A percentile compares a stretch with the other conserved stretches of the same genome.
phyloP scores from a whole-genome alignment of 1,140 invertebrate genomes.

The Heliothis subflexa region DNA sequence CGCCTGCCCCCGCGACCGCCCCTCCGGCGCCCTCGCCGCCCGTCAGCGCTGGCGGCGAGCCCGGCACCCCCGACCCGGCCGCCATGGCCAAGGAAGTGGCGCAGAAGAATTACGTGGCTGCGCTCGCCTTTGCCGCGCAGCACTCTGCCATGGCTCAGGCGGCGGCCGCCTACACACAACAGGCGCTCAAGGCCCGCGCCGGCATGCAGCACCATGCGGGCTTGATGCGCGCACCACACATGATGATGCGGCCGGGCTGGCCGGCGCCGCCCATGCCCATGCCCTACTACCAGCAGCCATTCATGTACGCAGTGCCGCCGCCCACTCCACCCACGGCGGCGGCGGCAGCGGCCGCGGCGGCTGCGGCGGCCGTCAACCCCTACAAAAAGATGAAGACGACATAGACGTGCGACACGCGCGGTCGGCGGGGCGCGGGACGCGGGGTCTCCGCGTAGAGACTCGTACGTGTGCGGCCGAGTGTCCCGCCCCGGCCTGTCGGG shows the following conservation, averaged over 20 bases:
- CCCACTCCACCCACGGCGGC: constrained; percentile 85
- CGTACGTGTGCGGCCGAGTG: constrained; percentile 78
- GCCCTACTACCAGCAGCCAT: constrained; percentile 85
- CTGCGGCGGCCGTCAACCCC: constrained; percentile 89
- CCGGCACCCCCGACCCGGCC: constrained; percentile 79
- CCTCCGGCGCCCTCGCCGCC: constrained; percentile 72
- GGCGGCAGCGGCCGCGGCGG: constrained; percentile 80
- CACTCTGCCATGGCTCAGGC: constrained; percentile 83
- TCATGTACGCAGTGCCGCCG: constrained; percentile 88
- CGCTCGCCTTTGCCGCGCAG: constrained; percentile 76
- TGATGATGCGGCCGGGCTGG: constrained; percentile 78
- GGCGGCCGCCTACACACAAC: constrained; percentile 92
- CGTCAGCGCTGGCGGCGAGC: constrained; percentile 81
- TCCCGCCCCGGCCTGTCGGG: constrained; percentile 81
- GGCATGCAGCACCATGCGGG: constrained; percentile 66
- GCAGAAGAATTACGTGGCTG: constrained; percentile 91
- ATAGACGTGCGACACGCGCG: constrained; percentile 85
- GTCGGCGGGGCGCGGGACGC: constrained; percentile 78
- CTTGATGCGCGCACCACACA: constrained; percentile 74
- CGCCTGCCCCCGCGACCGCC: constrained; percentile 63
- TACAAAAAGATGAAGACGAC: constrained; percentile 96
- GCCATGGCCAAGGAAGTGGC: constrained; percentile 91
- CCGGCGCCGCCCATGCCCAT: constrained; percentile 77
- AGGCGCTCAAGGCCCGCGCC: constrained; percentile 88
- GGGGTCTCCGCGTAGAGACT: constrained; percentile 84